A percentile compares a stretch with the other conserved stretches of the same genome.
Conservation (phyloP, 2,797 vertebrate species). For the Galaxias olidus region DNA sequence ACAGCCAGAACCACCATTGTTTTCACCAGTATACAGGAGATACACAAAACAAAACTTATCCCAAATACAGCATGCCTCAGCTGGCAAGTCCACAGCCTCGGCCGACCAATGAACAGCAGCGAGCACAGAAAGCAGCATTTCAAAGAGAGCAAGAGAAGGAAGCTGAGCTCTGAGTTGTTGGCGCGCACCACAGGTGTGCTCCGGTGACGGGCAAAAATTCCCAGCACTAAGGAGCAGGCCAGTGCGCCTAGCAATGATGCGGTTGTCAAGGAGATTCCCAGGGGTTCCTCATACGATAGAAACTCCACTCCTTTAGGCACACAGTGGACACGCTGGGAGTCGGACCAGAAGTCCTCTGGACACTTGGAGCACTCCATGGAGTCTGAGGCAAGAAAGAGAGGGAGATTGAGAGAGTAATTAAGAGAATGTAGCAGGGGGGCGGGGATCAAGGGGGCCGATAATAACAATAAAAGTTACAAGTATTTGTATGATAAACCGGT, state of each 20-base stretch:
- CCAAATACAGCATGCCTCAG: conserved; percentile 50
- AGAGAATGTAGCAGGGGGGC: neutral
- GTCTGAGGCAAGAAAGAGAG: no score
- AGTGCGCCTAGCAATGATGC: conserved; percentile 24
- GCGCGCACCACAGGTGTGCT: conserved; percentile 37
- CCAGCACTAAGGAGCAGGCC: conserved; percentile 13
- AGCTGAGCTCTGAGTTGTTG: conserved; percentile 49
- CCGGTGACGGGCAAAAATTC: conserved; percentile 19
- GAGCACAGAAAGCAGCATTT: conserved; percentile 43
- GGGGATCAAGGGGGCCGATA: neutral
- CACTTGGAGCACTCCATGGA: neutral
- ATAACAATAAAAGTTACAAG: no score
- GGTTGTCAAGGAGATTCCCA: conserved; percentile 39
- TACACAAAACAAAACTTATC: conserved; percentile 44
- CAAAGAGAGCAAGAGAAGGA: conserved; percentile 39
- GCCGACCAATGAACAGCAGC: conserved; percentile 43
- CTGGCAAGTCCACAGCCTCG: conserved; percentile 42
- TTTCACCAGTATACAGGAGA: conserved; percentile 52
- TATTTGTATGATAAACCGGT: no score
- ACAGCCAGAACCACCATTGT: conserved; percentile 70
- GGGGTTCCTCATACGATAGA: conserved; percentile 33
- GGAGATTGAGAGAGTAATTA: neutral
- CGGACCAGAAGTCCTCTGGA: conserved; percentile 29
- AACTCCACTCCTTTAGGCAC: conserved; percentile 39
- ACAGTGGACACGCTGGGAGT: conserved; percentile 18